Evolutionary conservation across 2,888 invertebrate species (phyloP).

Genomic region (Cryptocheilus praepositus): DNA sequence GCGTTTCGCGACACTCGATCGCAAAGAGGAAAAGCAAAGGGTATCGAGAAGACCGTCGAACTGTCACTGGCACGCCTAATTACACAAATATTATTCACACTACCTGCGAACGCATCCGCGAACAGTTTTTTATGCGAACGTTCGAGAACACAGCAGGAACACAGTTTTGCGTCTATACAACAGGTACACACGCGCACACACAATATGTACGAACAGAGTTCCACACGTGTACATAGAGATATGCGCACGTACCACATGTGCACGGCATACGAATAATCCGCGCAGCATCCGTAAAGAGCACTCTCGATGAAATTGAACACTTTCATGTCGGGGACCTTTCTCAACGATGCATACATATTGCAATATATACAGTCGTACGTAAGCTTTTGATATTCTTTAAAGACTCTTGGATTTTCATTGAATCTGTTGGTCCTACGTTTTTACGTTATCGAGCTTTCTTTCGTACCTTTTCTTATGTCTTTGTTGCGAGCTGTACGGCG

Average conservation of each 20-base stretch:
- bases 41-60: too few relatives aligned
- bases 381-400: slow-evolving; percentile 48
- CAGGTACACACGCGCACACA: slow-evolving; percentile 8
- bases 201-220: slow-evolving; percentile 22
- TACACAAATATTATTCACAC: not conserved
- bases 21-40: not conserved
- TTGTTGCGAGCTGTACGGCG: slow-evolving; percentile 52
- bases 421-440: slow-evolving; percentile 41
- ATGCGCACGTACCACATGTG: slow-evolving; percentile 30
- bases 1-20: slow-evolving; percentile 18
- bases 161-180: not conserved
- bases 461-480: slow-evolving; percentile 46
- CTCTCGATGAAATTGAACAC: not conserved
- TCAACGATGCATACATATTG: slow-evolving; percentile 20
- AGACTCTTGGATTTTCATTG: slow-evolving; percentile 15
- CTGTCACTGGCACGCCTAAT: not conserved
- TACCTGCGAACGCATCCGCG: not conserved
- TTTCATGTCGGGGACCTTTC: not conserved
- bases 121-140: not conserved
- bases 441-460: slow-evolving; percentile 53
- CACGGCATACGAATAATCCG: too few relatives aligned
- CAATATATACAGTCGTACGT: slow-evolving; percentile 42
- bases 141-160: not conserved
- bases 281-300: slow-evolving; percentile 15
- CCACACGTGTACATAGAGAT: slow-evolving; percentile 4